Conservation (phyloP, 2,888 invertebrate genomes). For the Synanthedon vespiformis region DNA sequence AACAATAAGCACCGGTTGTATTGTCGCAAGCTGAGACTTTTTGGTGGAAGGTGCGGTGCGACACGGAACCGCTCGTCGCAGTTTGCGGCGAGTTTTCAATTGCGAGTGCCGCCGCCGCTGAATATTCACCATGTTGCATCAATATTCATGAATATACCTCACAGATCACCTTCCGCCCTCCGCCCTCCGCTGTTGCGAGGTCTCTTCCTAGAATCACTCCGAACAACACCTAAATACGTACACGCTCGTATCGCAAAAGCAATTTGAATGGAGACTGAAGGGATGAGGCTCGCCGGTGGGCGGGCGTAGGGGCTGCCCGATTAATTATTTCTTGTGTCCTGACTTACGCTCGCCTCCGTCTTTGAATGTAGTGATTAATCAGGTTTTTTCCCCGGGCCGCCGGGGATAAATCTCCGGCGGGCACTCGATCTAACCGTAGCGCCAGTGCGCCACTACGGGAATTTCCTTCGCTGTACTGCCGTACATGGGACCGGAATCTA, state of each 20-base stretch:
- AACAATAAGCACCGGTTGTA: not conserved
- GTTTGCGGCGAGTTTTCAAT: conserved; percentile 45
- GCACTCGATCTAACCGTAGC: conserved; percentile 10
- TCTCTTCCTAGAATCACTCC: not conserved
- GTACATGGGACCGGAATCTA: conserved; percentile 4
- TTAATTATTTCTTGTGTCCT: conserved; percentile 54
- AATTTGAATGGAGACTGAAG: conserved; percentile 30
- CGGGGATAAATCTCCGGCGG: conserved; percentile 33
- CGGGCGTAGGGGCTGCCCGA: conserved; percentile 15
- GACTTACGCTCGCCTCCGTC: conserved; percentile 47
- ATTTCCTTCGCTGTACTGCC: conserved; percentile 1
- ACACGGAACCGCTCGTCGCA: conserved; percentile 9
- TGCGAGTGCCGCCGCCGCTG: conserved; percentile 38
- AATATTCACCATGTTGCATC: conserved; percentile 51
- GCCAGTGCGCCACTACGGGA: too few relatives aligned
- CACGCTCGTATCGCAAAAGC: conserved; percentile 10
- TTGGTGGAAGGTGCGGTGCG: not conserved
- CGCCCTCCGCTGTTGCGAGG: not conserved
- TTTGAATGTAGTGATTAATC: conserved; percentile 54
- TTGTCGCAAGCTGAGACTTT: not conserved
- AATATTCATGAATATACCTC: conserved; percentile 47
- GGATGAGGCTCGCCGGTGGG: conserved; percentile 4
- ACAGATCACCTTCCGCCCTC: conserved; percentile 1
- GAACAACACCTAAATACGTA: conserved; percentile 1
- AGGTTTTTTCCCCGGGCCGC: conserved; percentile 34